Evolutionary conservation across 2,888 invertebrate genomes (phyloP).

Genomic region (Drosophila robusta): DNA sequence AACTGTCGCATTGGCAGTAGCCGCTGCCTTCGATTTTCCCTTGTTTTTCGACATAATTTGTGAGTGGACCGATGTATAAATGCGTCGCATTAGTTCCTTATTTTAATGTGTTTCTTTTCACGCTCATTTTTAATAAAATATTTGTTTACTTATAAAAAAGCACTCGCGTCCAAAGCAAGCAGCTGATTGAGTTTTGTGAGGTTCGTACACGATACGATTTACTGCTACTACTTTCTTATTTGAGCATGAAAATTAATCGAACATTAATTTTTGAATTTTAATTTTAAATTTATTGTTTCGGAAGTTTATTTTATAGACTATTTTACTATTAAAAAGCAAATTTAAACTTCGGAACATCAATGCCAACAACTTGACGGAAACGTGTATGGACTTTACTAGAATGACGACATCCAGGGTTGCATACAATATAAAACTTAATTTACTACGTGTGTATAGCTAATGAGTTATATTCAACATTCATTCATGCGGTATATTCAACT

Average conservation of each 20-base stretch:
- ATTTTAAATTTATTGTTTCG: too few relatives aligned
- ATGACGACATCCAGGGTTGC: slow-evolving; percentile 17
- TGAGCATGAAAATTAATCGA: too few relatives aligned
- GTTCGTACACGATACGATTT: slow-evolving; percentile 26
- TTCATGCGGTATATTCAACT: not conserved
- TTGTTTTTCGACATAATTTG: slow-evolving; percentile 78
- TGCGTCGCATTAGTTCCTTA: slow-evolving; percentile 53
- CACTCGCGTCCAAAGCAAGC: slow-evolving; percentile 4
- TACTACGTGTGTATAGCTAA: not conserved
- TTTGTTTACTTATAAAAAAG: not conserved
- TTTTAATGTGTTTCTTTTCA: not conserved
- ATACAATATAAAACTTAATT: not conserved
- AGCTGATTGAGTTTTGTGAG: slow-evolving; percentile 34
- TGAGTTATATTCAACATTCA: too few relatives aligned
- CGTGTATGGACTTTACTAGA: not conserved
- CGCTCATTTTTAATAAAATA: slow-evolving; percentile 4
- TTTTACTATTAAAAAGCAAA: too few relatives aligned
- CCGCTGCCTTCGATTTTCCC: slow-evolving; percentile 55
- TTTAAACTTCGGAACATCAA: too few relatives aligned
- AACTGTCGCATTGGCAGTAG: slow-evolving; percentile 11
- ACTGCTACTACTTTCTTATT: too few relatives aligned
- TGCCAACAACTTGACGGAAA: not conserved
- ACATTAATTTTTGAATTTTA: too few relatives aligned
- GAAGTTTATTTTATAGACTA: too few relatives aligned
- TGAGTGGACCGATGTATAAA: slow-evolving; percentile 34